phyloP scores from a whole-genome alignment of 2,797 vertebrate genomes.

The Siniperca obscura region DNA sequence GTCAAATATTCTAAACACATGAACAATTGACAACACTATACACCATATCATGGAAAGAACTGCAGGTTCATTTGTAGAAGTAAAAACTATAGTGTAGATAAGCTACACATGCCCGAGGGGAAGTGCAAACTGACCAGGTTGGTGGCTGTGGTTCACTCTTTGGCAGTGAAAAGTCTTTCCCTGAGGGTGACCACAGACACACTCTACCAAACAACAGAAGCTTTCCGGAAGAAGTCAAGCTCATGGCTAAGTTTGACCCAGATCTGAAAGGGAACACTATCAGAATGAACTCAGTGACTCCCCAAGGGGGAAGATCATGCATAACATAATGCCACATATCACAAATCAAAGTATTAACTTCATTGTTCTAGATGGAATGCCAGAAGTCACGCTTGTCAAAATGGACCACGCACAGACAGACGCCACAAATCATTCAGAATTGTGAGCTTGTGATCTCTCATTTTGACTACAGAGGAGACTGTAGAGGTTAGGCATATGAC shows the following conservation, averaged over 20 bases:
- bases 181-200: slow-evolving; percentile 31
- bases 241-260: slow-evolving; percentile 59
- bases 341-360: slow-evolving; percentile 11
- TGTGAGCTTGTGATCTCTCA: not conserved
- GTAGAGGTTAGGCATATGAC: not conserved
- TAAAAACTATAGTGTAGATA: slow-evolving; percentile 21
- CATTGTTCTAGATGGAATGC: slow-evolving; percentile 10
- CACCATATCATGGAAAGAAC: not conserved
- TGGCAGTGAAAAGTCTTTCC: slow-evolving; percentile 37
- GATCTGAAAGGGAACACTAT: slow-evolving; percentile 50
- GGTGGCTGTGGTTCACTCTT: slow-evolving; percentile 35
- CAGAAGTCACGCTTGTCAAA: not conserved
- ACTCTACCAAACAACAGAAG: slow-evolving; percentile 44
- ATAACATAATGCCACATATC: not conserved
- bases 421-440: not conserved
- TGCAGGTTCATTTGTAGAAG: not conserved
- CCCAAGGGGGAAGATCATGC: slow-evolving; percentile 18
- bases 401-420: not conserved
- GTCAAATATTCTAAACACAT: not conserved
- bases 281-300: slow-evolving; percentile 28
- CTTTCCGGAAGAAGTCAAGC: slow-evolving; percentile 48
- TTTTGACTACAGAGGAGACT: not conserved
- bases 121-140: slow-evolving; percentile 35
- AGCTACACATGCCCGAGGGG: slow-evolving; percentile 2
- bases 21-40: not conserved